Evolutionary conservation across 2,113 vertebrate genomes (phyloP), one percentile per base, ranked within the genome.

Genomic region (Rhabdomys dilectus): DNA sequence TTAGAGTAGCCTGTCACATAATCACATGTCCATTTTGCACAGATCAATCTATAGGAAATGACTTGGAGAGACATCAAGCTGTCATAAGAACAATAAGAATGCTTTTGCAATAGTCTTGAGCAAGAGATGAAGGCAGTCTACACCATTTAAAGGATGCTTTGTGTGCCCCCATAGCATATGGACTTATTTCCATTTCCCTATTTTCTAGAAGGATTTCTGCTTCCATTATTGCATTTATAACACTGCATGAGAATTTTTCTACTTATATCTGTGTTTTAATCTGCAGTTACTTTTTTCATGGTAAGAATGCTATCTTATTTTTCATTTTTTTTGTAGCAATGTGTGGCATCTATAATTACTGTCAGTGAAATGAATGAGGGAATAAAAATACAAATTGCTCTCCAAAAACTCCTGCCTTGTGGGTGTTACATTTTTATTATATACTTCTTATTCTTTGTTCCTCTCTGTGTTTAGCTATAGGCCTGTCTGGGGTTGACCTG

Each of bases 401-500:
- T 78, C 84, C 17, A 8, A 21, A 93, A 78, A 48, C 29, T 93
- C 60, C 90, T 66, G 9, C 56, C 45, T 0, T 5, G 31, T 86
- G 45, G 26, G n/a, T 39, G 11, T 80, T 93, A 31, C 7, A 66
- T 89, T 91, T 96, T 94, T 84, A 81, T 90, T 85, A 73, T 64
- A n/a, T 70, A 45, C 7, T 94, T 24, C 77, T 70, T 22, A 34
- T 48, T 34, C 48, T 3, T 56, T 89, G 66, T 58, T 92, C 48
- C 42, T 64, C 39, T 36, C 42, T 88, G 22, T 66, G 42, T 70
- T 88, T 72, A 81, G 6, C 39, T 53, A 13, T 45, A 85, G 22
- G 24, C 24, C 8, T 73, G 15, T 78, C 58, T 75, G 0, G 31
- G 34, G 24, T 91, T 81, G 60, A 68, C 53, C 76, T 88, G 31